Conservation (phyloP, 2,113 vertebrate species). For the Dicentrarchus labrax region DNA sequence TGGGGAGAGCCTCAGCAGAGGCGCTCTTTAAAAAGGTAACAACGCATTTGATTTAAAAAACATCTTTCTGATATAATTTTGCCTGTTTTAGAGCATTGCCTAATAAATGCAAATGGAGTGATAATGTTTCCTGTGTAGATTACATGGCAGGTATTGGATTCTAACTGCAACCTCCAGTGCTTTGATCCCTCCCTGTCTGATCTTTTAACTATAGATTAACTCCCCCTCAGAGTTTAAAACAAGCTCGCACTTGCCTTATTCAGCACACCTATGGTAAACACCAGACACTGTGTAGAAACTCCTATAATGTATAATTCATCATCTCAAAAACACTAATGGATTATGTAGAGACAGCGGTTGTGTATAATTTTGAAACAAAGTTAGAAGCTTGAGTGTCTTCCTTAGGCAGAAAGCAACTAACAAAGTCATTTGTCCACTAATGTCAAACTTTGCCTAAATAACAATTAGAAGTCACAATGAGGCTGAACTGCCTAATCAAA, state of each 20-base stretch:
- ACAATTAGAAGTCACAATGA: slow-evolving; percentile 50
- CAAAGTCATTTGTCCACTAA: slow-evolving; percentile 46
- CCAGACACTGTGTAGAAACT: slow-evolving; percentile 40
- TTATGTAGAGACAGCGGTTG: not conserved
- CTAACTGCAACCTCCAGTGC: slow-evolving; percentile 58
- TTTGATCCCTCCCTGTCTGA: slow-evolving; percentile 77
- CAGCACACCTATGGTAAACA: slow-evolving; percentile 46
- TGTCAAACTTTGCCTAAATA: slow-evolving; percentile 55
- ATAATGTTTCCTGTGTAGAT: slow-evolving; percentile 59
- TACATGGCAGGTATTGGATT: slow-evolving; percentile 53
- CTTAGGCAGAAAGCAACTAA: slow-evolving; percentile 14
- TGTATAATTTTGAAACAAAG: not conserved
- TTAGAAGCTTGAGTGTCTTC: slow-evolving; percentile 6
- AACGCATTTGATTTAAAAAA: slow-evolving; percentile 2
- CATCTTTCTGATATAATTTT: slow-evolving; percentile 22
- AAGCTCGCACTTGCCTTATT: slow-evolving; percentile 44
- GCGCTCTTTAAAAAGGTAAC: slow-evolving; percentile 52
- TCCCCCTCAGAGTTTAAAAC: slow-evolving; percentile 46
- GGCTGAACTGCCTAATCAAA: slow-evolving; percentile 51
- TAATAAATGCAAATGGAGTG: slow-evolving; percentile 24
- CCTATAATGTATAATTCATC: slow-evolving; percentile 28
- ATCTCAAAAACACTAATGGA: not conserved
- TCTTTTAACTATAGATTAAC: slow-evolving; percentile 66
- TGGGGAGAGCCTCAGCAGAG: slow-evolving; percentile 39
- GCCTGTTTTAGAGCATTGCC: slow-evolving; percentile 27